Percentiles rank a stretch among this genome's conserved stretches.
Conservation (phyloP, 2,888 invertebrate species). For the Eupsilia transversa region DNA sequence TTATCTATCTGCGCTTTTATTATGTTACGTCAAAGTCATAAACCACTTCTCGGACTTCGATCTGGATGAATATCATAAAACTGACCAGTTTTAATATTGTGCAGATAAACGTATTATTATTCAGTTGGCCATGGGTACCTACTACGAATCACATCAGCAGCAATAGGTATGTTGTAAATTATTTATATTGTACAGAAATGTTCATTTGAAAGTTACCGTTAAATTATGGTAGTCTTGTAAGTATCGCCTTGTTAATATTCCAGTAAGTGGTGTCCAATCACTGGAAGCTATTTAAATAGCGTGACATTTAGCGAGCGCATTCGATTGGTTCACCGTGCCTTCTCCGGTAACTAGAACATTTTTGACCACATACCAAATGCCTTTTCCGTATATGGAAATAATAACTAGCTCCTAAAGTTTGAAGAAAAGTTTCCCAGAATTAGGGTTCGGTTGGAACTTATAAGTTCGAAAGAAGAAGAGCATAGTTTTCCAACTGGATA, state of each 20-base stretch:
- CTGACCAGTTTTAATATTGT: not conserved
- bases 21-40: not conserved
- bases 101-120: not conserved
- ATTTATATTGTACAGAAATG: not conserved
- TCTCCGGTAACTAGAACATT: constrained; percentile 17
- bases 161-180: no score
- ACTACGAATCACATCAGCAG: not conserved
- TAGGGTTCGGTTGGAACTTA: not conserved
- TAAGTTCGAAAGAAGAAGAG: not conserved
- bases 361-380: constrained; percentile 6
- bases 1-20: not conserved
- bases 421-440: not conserved
- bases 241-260: constrained; percentile 9
- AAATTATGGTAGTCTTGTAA: constrained; percentile 13
- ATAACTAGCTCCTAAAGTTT: not conserved
- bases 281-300: constrained; percentile 12
- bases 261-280: constrained; percentile 16
- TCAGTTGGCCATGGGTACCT: not conserved
- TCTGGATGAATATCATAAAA: not conserved
- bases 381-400: not conserved
- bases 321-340: constrained; percentile 28
- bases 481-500: not conserved
- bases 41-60: not conserved
- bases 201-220: not conserved
- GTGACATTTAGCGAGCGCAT: constrained; percentile 46